A percentile compares a stretch with the other conserved stretches of the same genome.
Conservation (phyloP, 2,113 vertebrate species). For the Gallinago paraguaiae region DNA sequence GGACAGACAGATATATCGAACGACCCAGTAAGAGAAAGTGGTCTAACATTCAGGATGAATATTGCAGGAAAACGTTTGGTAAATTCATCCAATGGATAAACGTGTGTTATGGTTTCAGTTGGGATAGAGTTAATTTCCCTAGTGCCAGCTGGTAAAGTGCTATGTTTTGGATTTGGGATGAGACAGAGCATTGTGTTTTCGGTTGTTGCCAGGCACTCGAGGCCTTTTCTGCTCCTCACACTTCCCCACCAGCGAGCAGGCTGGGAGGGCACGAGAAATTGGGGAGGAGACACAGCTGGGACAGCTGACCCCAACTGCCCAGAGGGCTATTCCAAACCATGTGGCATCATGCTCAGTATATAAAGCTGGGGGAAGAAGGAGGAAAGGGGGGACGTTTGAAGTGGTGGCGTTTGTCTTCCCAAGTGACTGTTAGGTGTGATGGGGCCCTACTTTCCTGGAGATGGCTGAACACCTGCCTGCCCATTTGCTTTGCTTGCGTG, state of each 20-base stretch:
- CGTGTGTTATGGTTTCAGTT: background rate
- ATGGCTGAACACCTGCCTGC: background rate
- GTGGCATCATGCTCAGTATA: background rate
- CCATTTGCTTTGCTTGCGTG: background rate
- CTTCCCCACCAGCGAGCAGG: background rate
- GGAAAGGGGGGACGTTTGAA: background rate
- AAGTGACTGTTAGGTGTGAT: background rate
- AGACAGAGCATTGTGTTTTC: background rate
- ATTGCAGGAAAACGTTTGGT: background rate
- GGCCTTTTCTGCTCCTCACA: background rate
- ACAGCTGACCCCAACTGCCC: background rate
- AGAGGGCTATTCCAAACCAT: background rate
- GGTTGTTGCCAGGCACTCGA: background rate
- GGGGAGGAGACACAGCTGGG: background rate
- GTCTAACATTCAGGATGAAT: background rate
- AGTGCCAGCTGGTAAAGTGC: background rate
- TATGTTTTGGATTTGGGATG: background rate
- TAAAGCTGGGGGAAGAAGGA: background rate
- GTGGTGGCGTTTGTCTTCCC: background rate
- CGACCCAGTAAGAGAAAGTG: background rate
- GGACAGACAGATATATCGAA: accelerated
- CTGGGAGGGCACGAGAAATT: background rate
- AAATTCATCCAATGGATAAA: background rate
- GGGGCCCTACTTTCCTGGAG: background rate
- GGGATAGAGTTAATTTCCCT: background rate